These are phyloP conservation scores for Mactra quadrangularis DNA, from an alignment of 1,140 invertebrate genomes.

Conservation along the genomic window DNA sequence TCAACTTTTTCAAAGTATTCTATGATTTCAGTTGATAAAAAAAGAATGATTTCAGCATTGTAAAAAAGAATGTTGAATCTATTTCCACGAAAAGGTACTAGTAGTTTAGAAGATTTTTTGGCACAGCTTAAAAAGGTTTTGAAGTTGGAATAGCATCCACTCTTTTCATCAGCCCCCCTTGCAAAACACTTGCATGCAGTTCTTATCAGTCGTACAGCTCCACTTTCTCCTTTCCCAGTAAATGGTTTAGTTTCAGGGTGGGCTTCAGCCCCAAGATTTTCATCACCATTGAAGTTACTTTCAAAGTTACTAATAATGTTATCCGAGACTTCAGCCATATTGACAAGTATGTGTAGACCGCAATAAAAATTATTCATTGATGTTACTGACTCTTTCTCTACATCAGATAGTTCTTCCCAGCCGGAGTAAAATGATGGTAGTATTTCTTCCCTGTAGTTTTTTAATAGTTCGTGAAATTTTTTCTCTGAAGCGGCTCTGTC, in stretches of 20 bases:
- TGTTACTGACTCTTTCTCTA: conserved; percentile 49
- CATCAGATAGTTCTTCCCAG: conserved; percentile 43
- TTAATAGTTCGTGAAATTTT: conserved; percentile 53
- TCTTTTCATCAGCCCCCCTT: conserved; percentile 54
- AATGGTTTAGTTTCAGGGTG: conserved; percentile 19
- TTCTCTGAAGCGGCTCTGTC: conserved; percentile 57
- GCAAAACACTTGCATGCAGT: conserved; percentile 51
- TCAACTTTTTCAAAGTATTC: conserved; percentile 12
- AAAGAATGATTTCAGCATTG: conserved; percentile 46
- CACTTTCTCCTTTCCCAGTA: conserved; percentile 15
- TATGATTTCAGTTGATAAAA: neutral
- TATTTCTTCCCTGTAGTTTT: conserved; percentile 45
- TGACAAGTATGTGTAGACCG: conserved; percentile 55
- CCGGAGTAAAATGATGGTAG: conserved; percentile 49
- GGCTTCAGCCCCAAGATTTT: conserved; percentile 30
- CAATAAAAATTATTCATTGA: conserved; percentile 50
- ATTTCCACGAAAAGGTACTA: conserved; percentile 59
- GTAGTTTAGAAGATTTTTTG: conserved; percentile 11
- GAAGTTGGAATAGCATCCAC: conserved; percentile 57
- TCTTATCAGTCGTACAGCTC: conserved; percentile 27
- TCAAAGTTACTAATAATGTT: conserved; percentile 33
- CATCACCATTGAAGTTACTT: conserved; percentile 8
- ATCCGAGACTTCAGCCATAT: conserved; percentile 48
- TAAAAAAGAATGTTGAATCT: conserved; percentile 62
- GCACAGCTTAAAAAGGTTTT: conserved; percentile 27